Conservation (phyloP, 2,888 invertebrate species). For the Melipona bicolor region DNA sequence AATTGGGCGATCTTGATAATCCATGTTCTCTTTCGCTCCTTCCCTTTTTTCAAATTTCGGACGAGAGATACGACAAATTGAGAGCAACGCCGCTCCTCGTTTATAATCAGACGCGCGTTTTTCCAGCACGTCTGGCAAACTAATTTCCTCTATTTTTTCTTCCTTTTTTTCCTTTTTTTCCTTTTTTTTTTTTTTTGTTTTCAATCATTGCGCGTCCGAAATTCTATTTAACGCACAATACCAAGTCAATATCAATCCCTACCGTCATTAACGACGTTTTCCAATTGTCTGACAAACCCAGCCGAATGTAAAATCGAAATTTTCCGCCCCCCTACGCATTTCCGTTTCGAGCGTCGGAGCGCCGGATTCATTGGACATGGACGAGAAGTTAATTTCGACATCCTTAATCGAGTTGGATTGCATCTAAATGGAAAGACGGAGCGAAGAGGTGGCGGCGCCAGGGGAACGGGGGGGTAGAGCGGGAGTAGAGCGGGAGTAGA, state of each 20-base stretch:
- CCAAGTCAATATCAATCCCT: background rate
- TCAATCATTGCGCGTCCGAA: too few relatives aligned
- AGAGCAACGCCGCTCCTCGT: background rate
- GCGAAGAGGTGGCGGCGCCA: background rate
- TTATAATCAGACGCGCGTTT: background rate
- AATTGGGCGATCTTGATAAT: background rate
- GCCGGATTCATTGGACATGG: background rate
- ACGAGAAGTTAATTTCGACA: conserved; percentile 65
- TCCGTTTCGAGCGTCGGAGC: background rate
- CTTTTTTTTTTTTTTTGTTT: too few relatives aligned
- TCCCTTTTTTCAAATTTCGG: background rate
- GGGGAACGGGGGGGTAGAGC: background rate
- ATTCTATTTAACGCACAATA: background rate
- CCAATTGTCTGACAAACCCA: background rate
- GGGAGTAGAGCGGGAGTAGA: too few relatives aligned
- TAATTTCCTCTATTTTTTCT: background rate
- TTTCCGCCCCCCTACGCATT: conserved; percentile 13
- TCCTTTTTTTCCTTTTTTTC: too few relatives aligned
- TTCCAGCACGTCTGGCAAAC: background rate
- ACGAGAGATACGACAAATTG: background rate
- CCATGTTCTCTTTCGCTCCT: background rate
- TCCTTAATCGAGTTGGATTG: conserved; percentile 71
- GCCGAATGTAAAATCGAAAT: conserved; percentile 33
- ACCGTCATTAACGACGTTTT: background rate
- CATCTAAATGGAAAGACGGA: conserved; percentile 57